Conservation (phyloP, 2,113 vertebrate species). For the Reinhardtius hippoglossoides region DNA sequence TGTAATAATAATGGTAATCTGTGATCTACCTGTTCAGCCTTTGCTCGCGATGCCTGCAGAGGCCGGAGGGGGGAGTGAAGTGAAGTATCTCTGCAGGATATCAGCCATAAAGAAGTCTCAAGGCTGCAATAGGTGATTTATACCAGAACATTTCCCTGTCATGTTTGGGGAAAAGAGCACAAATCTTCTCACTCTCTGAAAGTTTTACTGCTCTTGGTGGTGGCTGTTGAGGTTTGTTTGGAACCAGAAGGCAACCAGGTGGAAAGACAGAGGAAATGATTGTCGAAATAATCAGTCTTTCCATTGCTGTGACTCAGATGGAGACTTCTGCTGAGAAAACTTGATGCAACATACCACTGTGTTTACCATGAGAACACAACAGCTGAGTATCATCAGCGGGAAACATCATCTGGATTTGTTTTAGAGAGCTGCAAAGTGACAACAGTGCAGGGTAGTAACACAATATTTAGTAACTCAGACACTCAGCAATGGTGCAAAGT, state of each 20-base stretch:
- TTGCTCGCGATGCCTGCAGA: too few species aligned
- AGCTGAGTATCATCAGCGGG: slow-evolving; percentile 26
- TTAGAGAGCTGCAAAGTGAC: slow-evolving; percentile 22
- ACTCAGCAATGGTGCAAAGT: not conserved
- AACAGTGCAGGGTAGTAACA: not conserved
- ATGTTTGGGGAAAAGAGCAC: not conserved
- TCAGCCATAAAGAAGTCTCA: not conserved
- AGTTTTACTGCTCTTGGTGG: not conserved
- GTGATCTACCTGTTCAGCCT: too few species aligned
- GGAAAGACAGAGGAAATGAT: not conserved
- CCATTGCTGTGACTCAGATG: not conserved
- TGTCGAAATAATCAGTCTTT: not conserved
- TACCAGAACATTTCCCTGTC: not conserved
- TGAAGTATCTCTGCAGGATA: too few species aligned
- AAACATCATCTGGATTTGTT: slow-evolving; percentile 41
- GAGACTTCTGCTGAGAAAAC: not conserved
- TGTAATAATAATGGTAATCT: too few species aligned
- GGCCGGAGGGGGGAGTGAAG: too few species aligned
- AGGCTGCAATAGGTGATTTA: slow-evolving; percentile 17
- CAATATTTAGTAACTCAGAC: not conserved
- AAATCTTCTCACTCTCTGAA: not conserved
- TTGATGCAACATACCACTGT: slow-evolving; percentile 18
- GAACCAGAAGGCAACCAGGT: slow-evolving; percentile 8
- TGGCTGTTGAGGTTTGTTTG: not conserved
- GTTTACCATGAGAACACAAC: slow-evolving; percentile 5